A percentile compares a stretch with the other conserved stretches of the same genome.
These are phyloP conservation scores for Ariolimax columbianus DNA, from an alignment of 2,888 invertebrate genomes.

Conservation along the genomic window DNA sequence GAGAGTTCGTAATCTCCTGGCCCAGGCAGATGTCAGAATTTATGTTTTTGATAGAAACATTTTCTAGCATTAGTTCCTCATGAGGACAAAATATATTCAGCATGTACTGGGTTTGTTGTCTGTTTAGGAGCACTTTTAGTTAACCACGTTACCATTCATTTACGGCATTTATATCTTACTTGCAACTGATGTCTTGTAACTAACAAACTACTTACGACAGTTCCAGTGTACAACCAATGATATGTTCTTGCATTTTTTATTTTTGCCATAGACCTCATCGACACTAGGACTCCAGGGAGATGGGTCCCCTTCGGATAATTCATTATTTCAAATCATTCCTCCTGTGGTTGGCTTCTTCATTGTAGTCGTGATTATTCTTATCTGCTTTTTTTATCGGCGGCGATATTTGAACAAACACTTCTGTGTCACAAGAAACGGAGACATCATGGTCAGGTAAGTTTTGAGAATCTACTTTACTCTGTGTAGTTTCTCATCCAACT, in stretches of 20 bases:
- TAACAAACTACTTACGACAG: no score
- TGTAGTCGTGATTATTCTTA: slow-evolving; percentile 57
- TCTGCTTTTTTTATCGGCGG: slow-evolving; percentile 56
- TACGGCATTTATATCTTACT: no score
- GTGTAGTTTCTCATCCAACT: neutral
- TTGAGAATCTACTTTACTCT: neutral
- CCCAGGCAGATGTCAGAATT: no score
- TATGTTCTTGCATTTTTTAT: neutral
- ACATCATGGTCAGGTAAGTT: slow-evolving; percentile 22
- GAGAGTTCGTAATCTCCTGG: no score
- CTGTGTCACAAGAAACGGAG: slow-evolving; percentile 6
- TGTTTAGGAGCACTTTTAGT: no score
- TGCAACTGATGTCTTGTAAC: no score
- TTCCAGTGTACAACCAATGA: no score
- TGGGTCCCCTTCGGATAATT: neutral
- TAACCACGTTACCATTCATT: no score
- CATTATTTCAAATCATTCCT: slow-evolving; percentile 62
- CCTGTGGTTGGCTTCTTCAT: slow-evolving; percentile 63
- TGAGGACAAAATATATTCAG: no score
- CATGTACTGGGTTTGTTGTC: no score
- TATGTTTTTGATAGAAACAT: no score
- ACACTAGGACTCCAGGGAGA: slow-evolving; percentile 14
- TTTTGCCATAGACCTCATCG: slow-evolving; percentile 19
- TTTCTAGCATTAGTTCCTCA: no score
- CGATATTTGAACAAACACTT: slow-evolving; percentile 39